phyloP scores from a whole-genome alignment of 2,888 invertebrate species.

The Yponomeuta sedellus region DNA sequence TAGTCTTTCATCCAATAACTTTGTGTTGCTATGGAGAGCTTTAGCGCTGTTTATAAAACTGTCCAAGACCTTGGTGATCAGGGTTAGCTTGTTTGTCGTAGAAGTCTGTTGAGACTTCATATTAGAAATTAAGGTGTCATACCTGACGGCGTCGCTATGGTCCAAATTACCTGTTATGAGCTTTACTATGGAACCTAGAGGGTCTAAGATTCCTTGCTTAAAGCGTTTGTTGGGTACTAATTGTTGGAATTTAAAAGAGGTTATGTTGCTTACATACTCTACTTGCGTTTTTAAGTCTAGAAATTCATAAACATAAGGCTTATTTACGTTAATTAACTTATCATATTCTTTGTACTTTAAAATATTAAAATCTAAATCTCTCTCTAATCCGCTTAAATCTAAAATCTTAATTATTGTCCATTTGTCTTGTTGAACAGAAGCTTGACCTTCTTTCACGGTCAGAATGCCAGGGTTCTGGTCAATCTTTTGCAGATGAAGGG shows the following conservation, averaged over 20 bases:
- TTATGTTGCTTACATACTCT: slow-evolving; percentile 19
- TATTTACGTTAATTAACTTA: slow-evolving; percentile 17
- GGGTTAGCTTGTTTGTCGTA: neutral
- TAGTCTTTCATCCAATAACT: too few relatives aligned
- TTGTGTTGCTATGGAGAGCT: too few relatives aligned
- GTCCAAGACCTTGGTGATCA: too few relatives aligned
- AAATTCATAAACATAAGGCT: neutral
- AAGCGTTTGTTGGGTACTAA: slow-evolving; percentile 16
- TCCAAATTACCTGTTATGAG: slow-evolving; percentile 28
- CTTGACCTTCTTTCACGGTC: slow-evolving; percentile 23
- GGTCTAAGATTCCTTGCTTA: slow-evolving; percentile 22
- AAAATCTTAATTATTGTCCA: slow-evolving; percentile 22
- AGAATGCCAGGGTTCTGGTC: slow-evolving; percentile 16
- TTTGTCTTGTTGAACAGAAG: slow-evolving; percentile 14
- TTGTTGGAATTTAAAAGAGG: slow-evolving; percentile 20
- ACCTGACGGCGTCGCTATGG: slow-evolving; percentile 25
- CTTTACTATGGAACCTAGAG: slow-evolving; percentile 25
- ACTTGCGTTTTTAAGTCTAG: slow-evolving; percentile 20
- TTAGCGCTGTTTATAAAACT: too few relatives aligned
- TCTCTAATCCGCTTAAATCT: slow-evolving; percentile 21
- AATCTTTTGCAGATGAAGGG: slow-evolving; percentile 27
- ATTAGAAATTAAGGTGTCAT: slow-evolving; percentile 22
- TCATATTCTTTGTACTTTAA: slow-evolving; percentile 21
- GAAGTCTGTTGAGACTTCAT: slow-evolving; percentile 7
- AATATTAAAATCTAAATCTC: slow-evolving; percentile 10